Percentiles rank a stretch among this genome's conserved stretches.
These are phyloP conservation scores for Palaemon carinicauda DNA, from an alignment of 1,140 invertebrate species.

Conservation along the genomic window DNA sequence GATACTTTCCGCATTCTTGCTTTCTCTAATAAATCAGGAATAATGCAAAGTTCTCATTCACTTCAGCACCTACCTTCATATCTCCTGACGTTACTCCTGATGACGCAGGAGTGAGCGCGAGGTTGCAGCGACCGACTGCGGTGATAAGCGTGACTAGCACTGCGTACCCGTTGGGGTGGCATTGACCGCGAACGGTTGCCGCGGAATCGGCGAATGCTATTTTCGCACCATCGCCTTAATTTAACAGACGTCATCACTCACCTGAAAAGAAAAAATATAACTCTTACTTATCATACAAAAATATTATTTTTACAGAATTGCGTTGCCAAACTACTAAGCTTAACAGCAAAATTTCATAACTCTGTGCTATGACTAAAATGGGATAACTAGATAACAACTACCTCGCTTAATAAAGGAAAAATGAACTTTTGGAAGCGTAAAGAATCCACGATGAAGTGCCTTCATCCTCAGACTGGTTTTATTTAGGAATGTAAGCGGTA, in stretches of 20 bases:
- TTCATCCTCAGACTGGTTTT: no score
- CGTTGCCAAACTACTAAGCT: no score
- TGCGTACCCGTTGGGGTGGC: slow-evolving; percentile 24
- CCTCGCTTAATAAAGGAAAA: no score
- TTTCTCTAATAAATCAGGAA: background rate
- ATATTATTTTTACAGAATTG: background rate
- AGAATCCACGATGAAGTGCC: no score
- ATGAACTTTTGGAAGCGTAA: no score
- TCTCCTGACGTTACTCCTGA: slow-evolving; percentile 18
- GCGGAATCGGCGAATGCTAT: slow-evolving; percentile 38
- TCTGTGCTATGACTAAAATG: no score
- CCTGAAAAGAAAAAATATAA: background rate
- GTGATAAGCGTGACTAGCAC: slow-evolving; percentile 29
- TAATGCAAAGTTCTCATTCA: background rate
- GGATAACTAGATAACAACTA: no score
- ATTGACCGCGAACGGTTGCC: slow-evolving; percentile 36
- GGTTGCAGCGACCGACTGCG: background rate
- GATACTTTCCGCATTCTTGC: no score
- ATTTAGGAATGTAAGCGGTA: no score
- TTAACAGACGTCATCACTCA: slow-evolving; percentile 45
- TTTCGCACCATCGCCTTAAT: slow-evolving; percentile 46
- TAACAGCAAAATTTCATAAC: no score
- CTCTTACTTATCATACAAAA: background rate
- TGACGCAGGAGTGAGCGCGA: slow-evolving; percentile 40
- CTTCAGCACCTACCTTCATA: slow-evolving; percentile 33